Evolutionary conservation across 2,797 vertebrate species (phyloP).

Genomic region (Hemitrygon akajei): DNA sequence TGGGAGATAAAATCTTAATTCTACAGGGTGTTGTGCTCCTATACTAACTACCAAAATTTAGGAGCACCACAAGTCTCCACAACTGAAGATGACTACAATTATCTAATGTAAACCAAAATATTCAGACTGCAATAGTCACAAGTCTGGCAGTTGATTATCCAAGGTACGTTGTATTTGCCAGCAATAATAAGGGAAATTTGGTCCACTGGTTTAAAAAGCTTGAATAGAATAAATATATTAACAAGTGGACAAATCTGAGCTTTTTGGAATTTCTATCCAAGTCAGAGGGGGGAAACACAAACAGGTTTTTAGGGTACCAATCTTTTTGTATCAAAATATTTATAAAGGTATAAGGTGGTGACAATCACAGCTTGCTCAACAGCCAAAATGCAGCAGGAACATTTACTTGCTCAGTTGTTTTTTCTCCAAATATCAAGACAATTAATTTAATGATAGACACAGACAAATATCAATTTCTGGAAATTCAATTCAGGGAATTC

Average conservation of each 20-base stretch:
- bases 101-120: neutral
- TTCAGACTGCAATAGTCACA: neutral
- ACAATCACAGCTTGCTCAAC: neutral
- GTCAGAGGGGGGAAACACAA: neutral
- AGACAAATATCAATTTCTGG: neutral
- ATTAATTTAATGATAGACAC: neutral
- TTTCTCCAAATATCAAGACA: neutral
- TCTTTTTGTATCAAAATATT: neutral
- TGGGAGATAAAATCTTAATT: too few species aligned
- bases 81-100: neutral
- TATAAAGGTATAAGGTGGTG: neutral
- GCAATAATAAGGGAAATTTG: neutral
- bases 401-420: neutral
- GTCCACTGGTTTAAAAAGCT: neutral
- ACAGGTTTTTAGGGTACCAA: neutral
- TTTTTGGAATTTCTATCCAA: neutral
- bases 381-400: neutral
- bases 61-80: neutral
- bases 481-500: neutral
- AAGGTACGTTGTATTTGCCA: neutral
- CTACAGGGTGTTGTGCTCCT: too few species aligned
- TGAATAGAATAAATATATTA: neutral
- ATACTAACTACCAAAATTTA: too few species aligned
- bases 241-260: neutral
- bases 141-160: neutral